These are phyloP conservation scores for Rhynchomys soricoides DNA, from an alignment of 2,113 vertebrate genomes.

Conservation along the genomic window DNA sequence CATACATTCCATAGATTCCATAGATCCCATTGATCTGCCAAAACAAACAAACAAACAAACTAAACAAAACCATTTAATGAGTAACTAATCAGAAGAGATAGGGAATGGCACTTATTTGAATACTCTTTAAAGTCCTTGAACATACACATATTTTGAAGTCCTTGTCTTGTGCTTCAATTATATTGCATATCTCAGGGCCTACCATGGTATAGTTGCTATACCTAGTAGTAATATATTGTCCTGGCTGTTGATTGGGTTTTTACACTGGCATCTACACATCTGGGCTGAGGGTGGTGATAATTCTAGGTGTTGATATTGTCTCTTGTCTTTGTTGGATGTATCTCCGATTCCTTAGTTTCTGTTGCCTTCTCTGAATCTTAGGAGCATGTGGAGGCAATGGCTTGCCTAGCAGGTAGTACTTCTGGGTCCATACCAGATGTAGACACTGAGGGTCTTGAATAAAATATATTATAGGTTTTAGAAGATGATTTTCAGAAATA, in stretches of 20 bases:
- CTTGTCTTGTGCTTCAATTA: background rate
- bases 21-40: background rate
- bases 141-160: background rate
- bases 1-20: background rate
- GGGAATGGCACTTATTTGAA: background rate
- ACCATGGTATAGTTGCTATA: background rate
- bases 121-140: background rate
- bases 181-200: background rate
- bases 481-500: background rate
- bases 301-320: background rate
- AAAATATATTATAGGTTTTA: background rate
- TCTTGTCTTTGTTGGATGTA: background rate
- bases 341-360: background rate
- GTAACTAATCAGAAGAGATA: too few species aligned
- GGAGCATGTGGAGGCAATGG: background rate
- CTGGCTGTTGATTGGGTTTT: background rate
- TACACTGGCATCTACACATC: background rate
- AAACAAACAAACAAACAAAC: too few species aligned
- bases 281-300: background rate
- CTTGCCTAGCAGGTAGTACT: background rate
- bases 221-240: background rate
- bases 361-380: background rate
- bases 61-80: too few species aligned
- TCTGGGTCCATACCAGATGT: background rate
- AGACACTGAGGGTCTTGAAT: background rate